These are phyloP conservation scores for Drosophila miranda DNA, from an alignment of 1,140 invertebrate genomes.

Conservation along the genomic window DNA sequence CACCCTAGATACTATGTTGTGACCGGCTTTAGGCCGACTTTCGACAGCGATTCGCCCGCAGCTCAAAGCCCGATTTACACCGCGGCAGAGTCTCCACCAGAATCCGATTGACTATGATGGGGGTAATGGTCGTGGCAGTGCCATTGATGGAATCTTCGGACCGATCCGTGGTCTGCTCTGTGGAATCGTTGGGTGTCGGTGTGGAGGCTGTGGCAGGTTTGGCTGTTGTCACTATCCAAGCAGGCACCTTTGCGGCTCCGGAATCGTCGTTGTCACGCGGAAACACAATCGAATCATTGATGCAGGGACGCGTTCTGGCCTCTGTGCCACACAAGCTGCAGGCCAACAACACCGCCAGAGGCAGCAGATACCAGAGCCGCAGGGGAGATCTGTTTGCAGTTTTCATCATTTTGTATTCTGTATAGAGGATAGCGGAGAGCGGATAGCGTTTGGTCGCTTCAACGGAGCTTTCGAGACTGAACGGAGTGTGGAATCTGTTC, in stretches of 20 bases:
- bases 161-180: neutral
- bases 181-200: neutral
- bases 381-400: conserved; percentile 11
- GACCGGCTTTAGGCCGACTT: conserved; percentile 33
- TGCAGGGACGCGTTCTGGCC: conserved; percentile 15
- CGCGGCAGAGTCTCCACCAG: conserved; percentile 41
- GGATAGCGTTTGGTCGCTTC: conserved; percentile 58
- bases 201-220: neutral
- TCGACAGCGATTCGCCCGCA: conserved; percentile 55
- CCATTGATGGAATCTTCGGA: conserved; percentile 8
- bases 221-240: neutral
- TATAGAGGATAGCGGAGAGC: neutral
- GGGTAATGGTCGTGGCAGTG: conserved; percentile 13
- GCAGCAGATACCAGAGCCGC: conserved; percentile 20
- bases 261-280: conserved; percentile 33
- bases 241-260: neutral
- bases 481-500: neutral
- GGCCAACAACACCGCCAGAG: conserved; percentile 12
- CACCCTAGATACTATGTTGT: too few relatives aligned
- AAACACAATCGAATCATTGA: conserved; percentile 59
- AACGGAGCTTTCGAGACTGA: conserved; percentile 50
- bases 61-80: conserved; percentile 38
- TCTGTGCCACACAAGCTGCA: conserved; percentile 10
- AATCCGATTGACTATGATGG: conserved; percentile 54
- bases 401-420: neutral